A percentile compares a stretch with the other conserved stretches of the same genome.
phyloP scores from a whole-genome alignment of 1,140 invertebrate species.

The Ceratoteleas bidentatus region DNA sequence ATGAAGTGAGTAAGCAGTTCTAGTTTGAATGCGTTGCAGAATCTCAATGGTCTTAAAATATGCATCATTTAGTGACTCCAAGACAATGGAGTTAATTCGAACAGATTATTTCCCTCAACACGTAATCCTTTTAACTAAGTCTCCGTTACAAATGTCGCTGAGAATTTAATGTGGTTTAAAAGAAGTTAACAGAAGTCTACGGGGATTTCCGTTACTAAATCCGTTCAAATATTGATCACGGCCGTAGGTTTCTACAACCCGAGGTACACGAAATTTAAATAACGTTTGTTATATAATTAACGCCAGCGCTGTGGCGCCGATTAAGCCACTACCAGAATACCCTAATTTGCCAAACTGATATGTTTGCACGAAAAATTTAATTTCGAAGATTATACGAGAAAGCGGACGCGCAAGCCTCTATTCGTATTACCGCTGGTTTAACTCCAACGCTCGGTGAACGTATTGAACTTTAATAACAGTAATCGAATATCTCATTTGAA shows the following conservation, averaged over 20 bases:
- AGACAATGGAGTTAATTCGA: conserved; percentile 13
- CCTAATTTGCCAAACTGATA: conserved; percentile 24
- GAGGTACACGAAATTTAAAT: conserved; percentile 28
- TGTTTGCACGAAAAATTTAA: conserved; percentile 38
- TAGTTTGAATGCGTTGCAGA: too few species aligned
- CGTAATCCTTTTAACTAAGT: conserved; percentile 38
- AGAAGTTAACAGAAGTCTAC: conserved; percentile 49
- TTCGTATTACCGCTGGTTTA: conserved; percentile 11
- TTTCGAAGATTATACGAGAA: conserved; percentile 10
- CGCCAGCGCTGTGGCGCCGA: neutral
- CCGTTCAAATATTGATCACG: conserved; percentile 33
- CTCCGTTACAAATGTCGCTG: conserved; percentile 29
- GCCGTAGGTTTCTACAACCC: conserved; percentile 1
- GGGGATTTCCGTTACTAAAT: conserved; percentile 18
- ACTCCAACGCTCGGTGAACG: neutral
- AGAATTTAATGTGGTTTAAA: conserved; percentile 42
- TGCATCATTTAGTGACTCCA: neutral
- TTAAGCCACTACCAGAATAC: conserved; percentile 9
- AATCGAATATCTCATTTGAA: conserved; percentile 27
- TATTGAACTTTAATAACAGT: conserved; percentile 17
- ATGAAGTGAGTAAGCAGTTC: too few species aligned
- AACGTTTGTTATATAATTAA: conserved; percentile 35
- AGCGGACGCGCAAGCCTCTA: neutral
- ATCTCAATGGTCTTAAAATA: neutral
- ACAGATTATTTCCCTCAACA: conserved; percentile 29